phyloP scores from a whole-genome alignment of 2,113 vertebrate genomes.

The Alethe castanea region DNA sequence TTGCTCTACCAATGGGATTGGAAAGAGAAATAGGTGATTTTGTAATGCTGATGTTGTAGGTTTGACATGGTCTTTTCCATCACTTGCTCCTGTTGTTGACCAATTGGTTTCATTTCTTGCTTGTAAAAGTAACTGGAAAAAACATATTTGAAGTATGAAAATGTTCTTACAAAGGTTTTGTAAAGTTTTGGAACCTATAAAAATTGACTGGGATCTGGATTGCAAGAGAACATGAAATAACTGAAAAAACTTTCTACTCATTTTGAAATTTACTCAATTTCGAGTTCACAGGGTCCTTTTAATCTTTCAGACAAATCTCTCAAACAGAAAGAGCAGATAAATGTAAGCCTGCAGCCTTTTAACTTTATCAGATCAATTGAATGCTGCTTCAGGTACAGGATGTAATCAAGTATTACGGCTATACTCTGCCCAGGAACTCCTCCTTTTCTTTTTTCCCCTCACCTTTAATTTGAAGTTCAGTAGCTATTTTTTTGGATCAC shows the following conservation, averaged over 20 bases:
- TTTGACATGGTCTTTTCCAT: not conserved
- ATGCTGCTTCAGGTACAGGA: not conserved
- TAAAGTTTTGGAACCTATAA: not conserved
- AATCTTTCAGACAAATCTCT: slow-evolving; percentile 34
- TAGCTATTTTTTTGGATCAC: not conserved
- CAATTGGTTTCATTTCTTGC: not conserved
- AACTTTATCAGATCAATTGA: slow-evolving; percentile 4
- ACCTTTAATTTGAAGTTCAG: not conserved
- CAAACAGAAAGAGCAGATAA: slow-evolving; percentile 20
- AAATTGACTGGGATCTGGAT: not conserved
- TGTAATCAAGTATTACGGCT: slow-evolving; percentile 19
- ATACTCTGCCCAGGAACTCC: not conserved
- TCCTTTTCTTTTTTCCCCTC: not conserved
- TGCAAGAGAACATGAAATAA: not conserved
- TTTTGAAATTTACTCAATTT: slow-evolving; percentile 33
- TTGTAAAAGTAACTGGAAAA: not conserved
- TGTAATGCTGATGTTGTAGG: not conserved
- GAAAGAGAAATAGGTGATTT: not conserved
- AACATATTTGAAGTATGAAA: not conserved
- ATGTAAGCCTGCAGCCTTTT: slow-evolving; percentile 19
- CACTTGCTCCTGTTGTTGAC: not conserved
- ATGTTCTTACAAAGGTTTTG: not conserved
- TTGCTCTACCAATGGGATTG: not conserved
- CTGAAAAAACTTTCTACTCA: not conserved
- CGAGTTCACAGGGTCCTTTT: not conserved